phyloP scores from a whole-genome alignment of 2,888 invertebrate species.

The Micoletzkya japonica region DNA sequence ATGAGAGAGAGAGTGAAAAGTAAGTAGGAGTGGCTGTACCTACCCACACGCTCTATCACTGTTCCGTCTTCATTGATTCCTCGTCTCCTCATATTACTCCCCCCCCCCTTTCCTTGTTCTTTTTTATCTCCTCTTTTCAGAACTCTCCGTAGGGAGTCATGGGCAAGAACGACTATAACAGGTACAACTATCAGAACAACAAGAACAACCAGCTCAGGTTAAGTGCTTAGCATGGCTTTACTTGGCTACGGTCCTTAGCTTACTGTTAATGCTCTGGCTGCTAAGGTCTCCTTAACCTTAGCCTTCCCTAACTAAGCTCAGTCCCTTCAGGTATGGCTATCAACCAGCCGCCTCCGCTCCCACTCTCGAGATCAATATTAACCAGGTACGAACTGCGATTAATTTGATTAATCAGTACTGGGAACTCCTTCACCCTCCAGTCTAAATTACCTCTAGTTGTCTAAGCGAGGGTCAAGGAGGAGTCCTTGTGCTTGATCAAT shows the following conservation, averaged over 20 bases:
- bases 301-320: too few species aligned
- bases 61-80: background rate
- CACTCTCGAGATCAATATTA: slow-evolving; percentile 56
- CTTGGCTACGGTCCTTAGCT: background rate
- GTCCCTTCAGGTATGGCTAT: slow-evolving; percentile 43
- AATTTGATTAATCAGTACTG: too few species aligned
- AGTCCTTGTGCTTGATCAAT: too few species aligned
- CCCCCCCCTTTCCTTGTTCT: slow-evolving; percentile 7
- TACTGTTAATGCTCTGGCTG: too few species aligned
- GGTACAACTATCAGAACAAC: slow-evolving; percentile 23
- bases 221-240: background rate
- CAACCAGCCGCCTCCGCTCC: slow-evolving; percentile 50
- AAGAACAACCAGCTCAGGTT: slow-evolving; percentile 22
- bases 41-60: background rate
- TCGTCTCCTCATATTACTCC: background rate
- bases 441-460: too few species aligned
- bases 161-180: slow-evolving; percentile 29
- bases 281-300: too few species aligned
- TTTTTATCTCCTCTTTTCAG: background rate
- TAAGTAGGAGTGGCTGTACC: background rate
- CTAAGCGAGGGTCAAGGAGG: too few species aligned
- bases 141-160: background rate
- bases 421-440: too few species aligned
- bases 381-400: slow-evolving; percentile 46
- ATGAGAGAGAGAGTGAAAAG: background rate